Conservation (phyloP, 1,140 invertebrate genomes). For the roundworm (Caenorhabditis elegans) region DNA sequence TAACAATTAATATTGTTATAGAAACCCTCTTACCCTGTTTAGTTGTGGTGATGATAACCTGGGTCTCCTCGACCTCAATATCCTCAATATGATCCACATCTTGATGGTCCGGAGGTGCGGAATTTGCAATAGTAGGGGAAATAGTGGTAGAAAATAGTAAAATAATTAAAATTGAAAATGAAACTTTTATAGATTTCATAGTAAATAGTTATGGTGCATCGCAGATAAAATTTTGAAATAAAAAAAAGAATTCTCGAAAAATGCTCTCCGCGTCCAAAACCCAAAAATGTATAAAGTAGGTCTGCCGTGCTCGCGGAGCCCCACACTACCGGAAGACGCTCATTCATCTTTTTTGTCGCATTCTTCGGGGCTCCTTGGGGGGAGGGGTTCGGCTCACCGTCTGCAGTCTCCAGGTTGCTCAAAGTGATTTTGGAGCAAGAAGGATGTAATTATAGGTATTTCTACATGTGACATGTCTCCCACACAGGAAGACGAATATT, state of each 20-base stretch:
- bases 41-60: constrained; percentile 55
- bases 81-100: constrained; percentile 53
- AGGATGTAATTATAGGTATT: neutral
- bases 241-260: neutral
- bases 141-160: neutral
- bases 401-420: too few species aligned
- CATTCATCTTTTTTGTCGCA: constrained; percentile 35
- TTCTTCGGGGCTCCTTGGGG: neutral
- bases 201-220: too few species aligned
- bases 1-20: too few species aligned
- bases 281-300: too few species aligned
- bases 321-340: constrained; percentile 35
- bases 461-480: neutral
- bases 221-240: too few species aligned
- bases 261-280: neutral
- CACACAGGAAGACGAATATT: too few species aligned
- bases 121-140: too few species aligned
- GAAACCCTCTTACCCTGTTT: constrained; percentile 53
- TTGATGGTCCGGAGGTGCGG: neutral
- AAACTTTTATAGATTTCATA: too few species aligned
- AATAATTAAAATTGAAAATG: too few species aligned
- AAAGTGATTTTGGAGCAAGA: too few species aligned
- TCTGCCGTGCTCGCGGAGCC: too few species aligned
- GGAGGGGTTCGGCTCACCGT: too few species aligned
- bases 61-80: constrained; percentile 57